Evolutionary conservation across 2,113 vertebrate genomes (phyloP).

Genomic region (Melierax canorus): DNA sequence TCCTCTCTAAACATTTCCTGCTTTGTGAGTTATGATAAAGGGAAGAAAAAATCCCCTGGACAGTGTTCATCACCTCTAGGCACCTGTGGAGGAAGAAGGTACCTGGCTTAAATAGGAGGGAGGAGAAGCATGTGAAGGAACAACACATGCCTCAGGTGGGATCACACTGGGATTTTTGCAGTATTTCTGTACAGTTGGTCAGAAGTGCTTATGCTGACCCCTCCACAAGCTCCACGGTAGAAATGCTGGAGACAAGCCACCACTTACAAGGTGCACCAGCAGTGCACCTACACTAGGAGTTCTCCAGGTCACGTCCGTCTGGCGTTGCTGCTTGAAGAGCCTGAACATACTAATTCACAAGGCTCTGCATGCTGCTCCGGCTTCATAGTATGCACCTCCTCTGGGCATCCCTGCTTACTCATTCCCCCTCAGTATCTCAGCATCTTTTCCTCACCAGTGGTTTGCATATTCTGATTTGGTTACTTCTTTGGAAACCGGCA

Average conservation of each 20-base stretch:
- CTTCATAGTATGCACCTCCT: not conserved
- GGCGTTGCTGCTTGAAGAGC: not conserved
- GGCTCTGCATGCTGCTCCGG: not conserved
- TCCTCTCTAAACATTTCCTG: not conserved
- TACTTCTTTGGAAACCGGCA: not conserved
- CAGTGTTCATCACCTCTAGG: not conserved
- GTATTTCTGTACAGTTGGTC: not conserved
- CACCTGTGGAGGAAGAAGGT: not conserved
- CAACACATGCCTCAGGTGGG: not conserved
- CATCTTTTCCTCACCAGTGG: not conserved
- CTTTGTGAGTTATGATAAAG: not conserved
- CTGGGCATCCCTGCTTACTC: not conserved
- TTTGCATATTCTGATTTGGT: not conserved
- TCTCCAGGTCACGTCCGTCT: not conserved
- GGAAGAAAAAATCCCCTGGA: not conserved
- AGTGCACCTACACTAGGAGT: not conserved
- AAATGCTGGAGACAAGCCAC: not conserved
- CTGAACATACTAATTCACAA: fast-evolving
- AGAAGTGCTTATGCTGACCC: not conserved
- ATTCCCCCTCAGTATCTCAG: not conserved
- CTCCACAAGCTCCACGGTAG: not conserved
- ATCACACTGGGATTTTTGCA: not conserved
- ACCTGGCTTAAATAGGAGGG: not conserved
- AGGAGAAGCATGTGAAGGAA: not conserved
- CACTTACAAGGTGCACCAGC: not conserved